Percentiles rank a stretch among this genome's conserved stretches.
Evolutionary conservation across 2,113 vertebrate genomes (phyloP).

Genomic region (Lota lota): DNA sequence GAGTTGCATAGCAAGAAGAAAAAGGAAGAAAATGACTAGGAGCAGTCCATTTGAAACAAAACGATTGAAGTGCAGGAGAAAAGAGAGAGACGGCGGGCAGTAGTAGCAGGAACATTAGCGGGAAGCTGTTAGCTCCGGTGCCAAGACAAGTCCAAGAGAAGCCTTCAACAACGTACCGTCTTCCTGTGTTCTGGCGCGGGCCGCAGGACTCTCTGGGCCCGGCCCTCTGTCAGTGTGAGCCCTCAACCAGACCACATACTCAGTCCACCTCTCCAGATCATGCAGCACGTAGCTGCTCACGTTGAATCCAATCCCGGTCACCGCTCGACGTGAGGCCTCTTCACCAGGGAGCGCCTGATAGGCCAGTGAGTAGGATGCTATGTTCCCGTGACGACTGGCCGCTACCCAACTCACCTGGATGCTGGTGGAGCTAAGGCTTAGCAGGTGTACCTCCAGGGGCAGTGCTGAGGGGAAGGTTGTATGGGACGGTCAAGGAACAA

Average conservation of each 20-base stretch:
- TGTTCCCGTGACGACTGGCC: conserved; percentile 83
- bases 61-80: background rate
- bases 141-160: no score
- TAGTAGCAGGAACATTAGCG: background rate
- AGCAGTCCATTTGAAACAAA: background rate
- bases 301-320: conserved; percentile 81
- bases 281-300: conserved; percentile 85
- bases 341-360: conserved; percentile 83
- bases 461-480: conserved; percentile 80
- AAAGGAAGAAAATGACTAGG: background rate
- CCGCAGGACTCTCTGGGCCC: conserved; percentile 83
- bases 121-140: background rate
- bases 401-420: conserved; percentile 95
- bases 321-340: conserved; percentile 81
- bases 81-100: background rate
- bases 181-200: conserved; percentile 84
- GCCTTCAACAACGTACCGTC: conserved; percentile 81
- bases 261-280: conserved; percentile 93
- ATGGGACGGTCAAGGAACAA: conserved; percentile 72
- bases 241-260: conserved; percentile 91
- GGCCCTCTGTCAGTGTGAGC: conserved; percentile 89
- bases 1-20: conserved; percentile 4
- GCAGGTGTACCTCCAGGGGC: conserved; percentile 85
- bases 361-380: conserved; percentile 86
- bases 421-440: conserved; percentile 88